These are phyloP conservation scores for Emmelina monodactyla DNA, from an alignment of 2,888 invertebrate species.

Conservation along the genomic window DNA sequence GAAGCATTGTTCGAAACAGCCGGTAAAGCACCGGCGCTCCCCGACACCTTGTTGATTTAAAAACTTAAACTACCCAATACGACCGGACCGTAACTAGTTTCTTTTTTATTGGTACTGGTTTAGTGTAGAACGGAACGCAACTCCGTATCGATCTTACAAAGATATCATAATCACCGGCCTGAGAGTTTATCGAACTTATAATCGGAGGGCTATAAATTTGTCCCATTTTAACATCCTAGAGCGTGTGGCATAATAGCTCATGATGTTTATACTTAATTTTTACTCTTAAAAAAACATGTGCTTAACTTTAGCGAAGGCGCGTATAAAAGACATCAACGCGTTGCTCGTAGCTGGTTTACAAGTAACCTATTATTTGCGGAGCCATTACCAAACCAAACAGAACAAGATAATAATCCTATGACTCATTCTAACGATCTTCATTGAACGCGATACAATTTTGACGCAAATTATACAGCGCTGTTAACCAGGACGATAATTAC, in stretches of 20 bases:
- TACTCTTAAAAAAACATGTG: no score
- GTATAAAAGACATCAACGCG: slow-evolving; percentile 58
- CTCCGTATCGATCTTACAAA: slow-evolving; percentile 55
- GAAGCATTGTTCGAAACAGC: slow-evolving; percentile 53
- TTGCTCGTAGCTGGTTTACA: slow-evolving; percentile 27
- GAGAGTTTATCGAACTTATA: slow-evolving; percentile 61
- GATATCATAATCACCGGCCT: slow-evolving; percentile 67
- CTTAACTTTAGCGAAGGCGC: slow-evolving; percentile 21
- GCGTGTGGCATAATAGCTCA: slow-evolving; percentile 40
- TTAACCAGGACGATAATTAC: slow-evolving; percentile 50
- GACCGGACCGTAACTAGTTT: slow-evolving; percentile 53
- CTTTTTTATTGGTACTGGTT: slow-evolving; percentile 64
- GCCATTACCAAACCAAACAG: slow-evolving; percentile 55
- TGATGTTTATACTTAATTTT: slow-evolving; percentile 38
- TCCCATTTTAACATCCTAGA: slow-evolving; percentile 61
- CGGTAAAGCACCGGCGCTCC: slow-evolving; percentile 55
- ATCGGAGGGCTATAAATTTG: slow-evolving; percentile 63
- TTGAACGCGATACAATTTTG: slow-evolving; percentile 54
- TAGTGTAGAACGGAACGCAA: slow-evolving; percentile 59
- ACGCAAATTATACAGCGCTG: slow-evolving; percentile 60
- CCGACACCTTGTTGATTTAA: slow-evolving; percentile 60
- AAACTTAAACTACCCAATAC: slow-evolving; percentile 56
- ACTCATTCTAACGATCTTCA: slow-evolving; percentile 36
- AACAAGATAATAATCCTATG: slow-evolving; percentile 30
- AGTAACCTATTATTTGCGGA: slow-evolving; percentile 45